Conservation (phyloP, 2,113 vertebrate genomes). For the Colinus virginianus region DNA sequence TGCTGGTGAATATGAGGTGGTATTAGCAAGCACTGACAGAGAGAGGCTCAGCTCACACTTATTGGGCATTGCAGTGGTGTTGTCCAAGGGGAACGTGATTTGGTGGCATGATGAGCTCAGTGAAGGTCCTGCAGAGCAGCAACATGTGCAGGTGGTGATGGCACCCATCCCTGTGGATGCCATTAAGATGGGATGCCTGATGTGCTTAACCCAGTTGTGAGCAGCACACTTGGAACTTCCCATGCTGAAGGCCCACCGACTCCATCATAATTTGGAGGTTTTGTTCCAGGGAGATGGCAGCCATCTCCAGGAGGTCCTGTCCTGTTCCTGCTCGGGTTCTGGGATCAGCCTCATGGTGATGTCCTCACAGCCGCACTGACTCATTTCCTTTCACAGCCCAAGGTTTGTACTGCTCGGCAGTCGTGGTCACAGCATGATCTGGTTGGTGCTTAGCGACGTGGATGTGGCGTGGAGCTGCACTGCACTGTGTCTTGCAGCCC, state of each 20-base stretch:
- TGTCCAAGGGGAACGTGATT: neutral
- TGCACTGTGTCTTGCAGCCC: neutral
- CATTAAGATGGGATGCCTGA: accelerated
- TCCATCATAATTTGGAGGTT: neutral
- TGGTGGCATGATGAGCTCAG: neutral
- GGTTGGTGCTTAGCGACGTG: neutral
- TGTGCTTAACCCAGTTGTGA: neutral
- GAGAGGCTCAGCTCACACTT: neutral
- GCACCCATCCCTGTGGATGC: neutral
- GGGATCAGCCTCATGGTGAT: neutral
- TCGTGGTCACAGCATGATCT: neutral
- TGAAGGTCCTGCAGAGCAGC: neutral
- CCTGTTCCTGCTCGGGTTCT: neutral
- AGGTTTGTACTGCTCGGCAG: neutral
- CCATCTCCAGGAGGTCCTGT: neutral
- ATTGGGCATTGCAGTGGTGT: neutral
- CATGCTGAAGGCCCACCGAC: neutral
- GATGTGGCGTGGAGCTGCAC: neutral
- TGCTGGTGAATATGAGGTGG: neutral
- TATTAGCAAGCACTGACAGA: accelerated
- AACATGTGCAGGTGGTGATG: neutral
- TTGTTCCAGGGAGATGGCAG: neutral
- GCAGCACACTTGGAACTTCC: neutral
- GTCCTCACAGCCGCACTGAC: slow-evolving; percentile 12
- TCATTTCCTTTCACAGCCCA: neutral